Evolutionary conservation across 2,113 vertebrate genomes (phyloP).

Genomic region (Nothobranchius kuhntae): DNA sequence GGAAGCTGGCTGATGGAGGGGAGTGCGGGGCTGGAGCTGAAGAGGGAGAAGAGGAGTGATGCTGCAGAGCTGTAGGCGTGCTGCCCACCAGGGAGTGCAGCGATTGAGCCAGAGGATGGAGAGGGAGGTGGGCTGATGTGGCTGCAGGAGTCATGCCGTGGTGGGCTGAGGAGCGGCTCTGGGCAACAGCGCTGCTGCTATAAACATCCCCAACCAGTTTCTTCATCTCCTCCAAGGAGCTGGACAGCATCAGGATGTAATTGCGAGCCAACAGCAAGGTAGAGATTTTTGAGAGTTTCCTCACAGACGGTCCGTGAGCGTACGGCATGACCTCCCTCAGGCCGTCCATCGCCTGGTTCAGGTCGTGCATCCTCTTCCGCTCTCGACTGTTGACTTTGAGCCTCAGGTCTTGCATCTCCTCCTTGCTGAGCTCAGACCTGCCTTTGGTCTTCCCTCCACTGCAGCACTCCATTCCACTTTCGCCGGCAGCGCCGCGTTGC

Average conservation of each 20-base stretch:
- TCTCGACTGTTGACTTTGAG: constrained; percentile 86
- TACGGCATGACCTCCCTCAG: constrained; percentile 86
- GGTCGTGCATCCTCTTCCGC: constrained; percentile 85
- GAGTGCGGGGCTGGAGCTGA: constrained; percentile 63
- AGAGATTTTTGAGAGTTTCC: constrained; percentile 86
- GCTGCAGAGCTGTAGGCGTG: constrained; percentile 53
- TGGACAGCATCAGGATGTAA: constrained; percentile 85
- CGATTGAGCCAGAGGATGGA: constrained; percentile 78
- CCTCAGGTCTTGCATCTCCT: constrained; percentile 79
- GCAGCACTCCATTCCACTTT: constrained; percentile 34
- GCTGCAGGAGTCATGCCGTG: constrained; percentile 44
- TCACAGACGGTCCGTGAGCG: constrained; percentile 83
- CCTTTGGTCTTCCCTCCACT: constrained; percentile 43
- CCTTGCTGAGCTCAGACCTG: constrained; percentile 62
- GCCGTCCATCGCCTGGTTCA: constrained; percentile 86
- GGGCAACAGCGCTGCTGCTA: constrained; percentile 60
- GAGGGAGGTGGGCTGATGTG: constrained; percentile 61
- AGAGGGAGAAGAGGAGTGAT: constrained; percentile 42
- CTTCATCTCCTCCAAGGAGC: constrained; percentile 85
- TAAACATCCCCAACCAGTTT: constrained; percentile 83
- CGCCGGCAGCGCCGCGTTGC: constrained; percentile 5
- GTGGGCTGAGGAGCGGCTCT: constrained; percentile 60
- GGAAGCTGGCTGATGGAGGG: constrained; percentile 69
- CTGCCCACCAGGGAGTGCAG: constrained; percentile 75
- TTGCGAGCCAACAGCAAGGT: constrained; percentile 84